These are phyloP conservation scores for Scophthalmus maximus DNA, from an alignment of 2,113 vertebrate genomes.

Conservation along the genomic window DNA sequence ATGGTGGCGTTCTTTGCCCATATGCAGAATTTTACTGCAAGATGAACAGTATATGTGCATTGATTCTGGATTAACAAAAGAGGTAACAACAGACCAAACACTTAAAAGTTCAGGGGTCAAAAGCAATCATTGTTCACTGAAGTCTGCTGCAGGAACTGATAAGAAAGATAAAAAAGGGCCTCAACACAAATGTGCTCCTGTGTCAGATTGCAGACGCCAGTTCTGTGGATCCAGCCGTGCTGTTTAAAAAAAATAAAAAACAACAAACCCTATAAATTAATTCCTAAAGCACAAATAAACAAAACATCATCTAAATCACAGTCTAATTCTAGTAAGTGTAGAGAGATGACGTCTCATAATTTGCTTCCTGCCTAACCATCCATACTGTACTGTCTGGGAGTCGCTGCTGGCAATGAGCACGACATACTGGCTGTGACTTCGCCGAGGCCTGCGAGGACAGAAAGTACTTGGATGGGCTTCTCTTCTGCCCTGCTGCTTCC, in stretches of 20 bases:
- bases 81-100: no score
- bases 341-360: constrained; percentile 16
- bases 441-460: constrained; percentile 32
- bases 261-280: no score
- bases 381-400: constrained; percentile 40
- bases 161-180: neutral
- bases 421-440: constrained; percentile 50
- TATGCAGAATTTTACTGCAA: neutral
- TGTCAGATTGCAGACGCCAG: no score
- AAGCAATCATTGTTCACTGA: neutral
- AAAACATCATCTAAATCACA: neutral
- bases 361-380: constrained; percentile 48
- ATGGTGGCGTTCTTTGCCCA: neutral
- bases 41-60: neutral
- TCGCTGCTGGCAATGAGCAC: constrained; percentile 40
- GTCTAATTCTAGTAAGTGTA: neutral
- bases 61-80: neutral
- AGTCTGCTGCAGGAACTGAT: neutral
- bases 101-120: neutral
- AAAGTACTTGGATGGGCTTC: constrained; percentile 51
- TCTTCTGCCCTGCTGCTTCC: constrained; percentile 57
- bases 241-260: no score
- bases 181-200: neutral
- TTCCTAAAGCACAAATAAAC: no score
- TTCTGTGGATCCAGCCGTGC: neutral